Conservation (phyloP, 2,797 vertebrate genomes). For the Falco concolor region DNA sequence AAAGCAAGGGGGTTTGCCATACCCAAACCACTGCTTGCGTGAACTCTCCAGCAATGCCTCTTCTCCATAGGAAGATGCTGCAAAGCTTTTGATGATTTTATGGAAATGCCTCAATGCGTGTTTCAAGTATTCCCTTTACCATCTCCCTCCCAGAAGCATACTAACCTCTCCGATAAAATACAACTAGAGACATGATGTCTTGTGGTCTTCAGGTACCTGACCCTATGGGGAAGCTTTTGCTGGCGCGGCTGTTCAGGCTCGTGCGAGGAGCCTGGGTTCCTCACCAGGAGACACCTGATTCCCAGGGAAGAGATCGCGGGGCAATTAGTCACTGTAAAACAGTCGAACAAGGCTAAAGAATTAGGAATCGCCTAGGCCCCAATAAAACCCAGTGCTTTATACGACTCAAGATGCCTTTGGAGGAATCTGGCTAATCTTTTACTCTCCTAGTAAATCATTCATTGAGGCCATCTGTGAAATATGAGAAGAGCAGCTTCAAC, state of each 20-base stretch:
- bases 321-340: neutral
- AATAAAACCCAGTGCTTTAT: neutral
- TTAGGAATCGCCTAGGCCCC: neutral
- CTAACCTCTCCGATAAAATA: neutral
- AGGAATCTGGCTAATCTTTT: conserved; percentile 62
- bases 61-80: neutral
- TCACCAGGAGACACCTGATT: neutral
- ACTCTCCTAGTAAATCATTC: conserved; percentile 62
- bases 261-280: fast-evolving
- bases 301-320: neutral
- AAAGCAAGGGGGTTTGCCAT: neutral
- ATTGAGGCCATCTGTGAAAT: conserved; percentile 59
- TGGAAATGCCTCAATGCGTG: neutral
- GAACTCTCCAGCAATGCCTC: neutral
- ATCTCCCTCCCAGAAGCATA: neutral
- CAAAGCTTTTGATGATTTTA: conserved; percentile 11
- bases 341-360: neutral
- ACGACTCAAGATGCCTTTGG: neutral
- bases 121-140: neutral
- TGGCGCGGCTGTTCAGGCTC: neutral
- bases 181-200: neutral
- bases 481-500: conserved; percentile 34
- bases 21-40: neutral
- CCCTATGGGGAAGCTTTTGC: neutral
- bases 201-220: neutral